phyloP scores from a whole-genome alignment of 2,113 vertebrate genomes.

The Psammodynastes pulverulentus region DNA sequence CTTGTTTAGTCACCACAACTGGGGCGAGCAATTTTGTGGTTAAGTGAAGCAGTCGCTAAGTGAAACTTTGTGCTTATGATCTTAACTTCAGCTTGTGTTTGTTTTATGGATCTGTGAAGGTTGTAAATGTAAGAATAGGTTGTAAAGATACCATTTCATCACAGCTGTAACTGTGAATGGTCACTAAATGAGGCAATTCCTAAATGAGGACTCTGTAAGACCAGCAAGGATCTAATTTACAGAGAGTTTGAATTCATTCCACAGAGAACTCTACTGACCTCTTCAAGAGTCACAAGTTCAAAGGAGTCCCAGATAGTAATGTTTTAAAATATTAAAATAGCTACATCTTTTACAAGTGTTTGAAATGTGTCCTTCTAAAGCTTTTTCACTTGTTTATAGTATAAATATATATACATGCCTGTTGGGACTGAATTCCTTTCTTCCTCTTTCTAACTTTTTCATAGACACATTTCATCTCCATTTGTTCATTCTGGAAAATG shows the following conservation, averaged over 20 bases:
- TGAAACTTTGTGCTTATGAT: background rate
- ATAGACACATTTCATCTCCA: background rate
- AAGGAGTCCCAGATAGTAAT: background rate
- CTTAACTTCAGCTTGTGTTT: background rate
- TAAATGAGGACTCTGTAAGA: background rate
- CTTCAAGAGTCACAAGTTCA: background rate
- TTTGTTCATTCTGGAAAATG: background rate
- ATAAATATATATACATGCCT: background rate
- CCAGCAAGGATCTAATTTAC: background rate
- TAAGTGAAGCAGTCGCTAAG: background rate
- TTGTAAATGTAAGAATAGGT: background rate
- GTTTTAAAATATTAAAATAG: background rate
- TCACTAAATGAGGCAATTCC: background rate
- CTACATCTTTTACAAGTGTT: background rate
- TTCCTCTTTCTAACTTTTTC: background rate
- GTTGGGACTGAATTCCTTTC: background rate
- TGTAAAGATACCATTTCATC: background rate
- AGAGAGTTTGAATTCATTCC: background rate
- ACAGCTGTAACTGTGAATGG: background rate
- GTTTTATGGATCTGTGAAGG: background rate
- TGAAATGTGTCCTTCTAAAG: background rate
- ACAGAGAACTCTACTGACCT: background rate
- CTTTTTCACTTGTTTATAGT: background rate
- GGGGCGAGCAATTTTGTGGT: background rate
- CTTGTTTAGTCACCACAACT: background rate